These are phyloP conservation scores for Melanophora roralis DNA, from an alignment of 2,888 invertebrate genomes.

Conservation along the genomic window DNA sequence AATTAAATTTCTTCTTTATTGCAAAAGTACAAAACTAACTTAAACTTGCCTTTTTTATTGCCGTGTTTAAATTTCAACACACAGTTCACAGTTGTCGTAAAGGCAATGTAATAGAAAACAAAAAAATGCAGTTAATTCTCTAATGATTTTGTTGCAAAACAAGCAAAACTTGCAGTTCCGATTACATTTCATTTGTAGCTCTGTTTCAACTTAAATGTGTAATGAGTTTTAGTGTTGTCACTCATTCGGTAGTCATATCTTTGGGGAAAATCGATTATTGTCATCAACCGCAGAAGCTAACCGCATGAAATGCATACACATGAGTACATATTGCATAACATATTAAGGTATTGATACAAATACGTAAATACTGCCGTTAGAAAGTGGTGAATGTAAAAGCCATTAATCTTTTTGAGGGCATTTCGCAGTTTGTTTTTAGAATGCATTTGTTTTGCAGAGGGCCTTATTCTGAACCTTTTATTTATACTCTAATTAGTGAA, in stretches of 20 bases:
- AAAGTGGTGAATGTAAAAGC: not conserved
- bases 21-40: not conserved
- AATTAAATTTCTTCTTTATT: conserved; percentile 31
- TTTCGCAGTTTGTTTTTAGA: too few relatives aligned
- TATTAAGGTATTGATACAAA: not conserved
- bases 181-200: not conserved
- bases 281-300: conserved; percentile 25
- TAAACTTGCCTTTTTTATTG: not conserved
- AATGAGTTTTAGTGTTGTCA: conserved; percentile 44
- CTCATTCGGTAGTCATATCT: conserved; percentile 24
- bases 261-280: conserved; percentile 38
- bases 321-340: not conserved
- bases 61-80: not conserved
- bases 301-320: not conserved
- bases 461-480: not conserved
- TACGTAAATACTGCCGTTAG: not conserved
- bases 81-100: not conserved
- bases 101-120: not conserved
- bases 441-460: not conserved
- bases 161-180: conserved; percentile 8
- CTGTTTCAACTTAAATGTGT: conserved; percentile 6
- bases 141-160: conserved; percentile 1
- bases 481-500: too few relatives aligned
- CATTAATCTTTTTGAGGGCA: not conserved
- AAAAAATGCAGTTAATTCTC: conserved; percentile 5